Evolutionary conservation across 2,888 invertebrate genomes (phyloP), one percentile per base, ranked within the genome.

Genomic region (Nomada flava): DNA sequence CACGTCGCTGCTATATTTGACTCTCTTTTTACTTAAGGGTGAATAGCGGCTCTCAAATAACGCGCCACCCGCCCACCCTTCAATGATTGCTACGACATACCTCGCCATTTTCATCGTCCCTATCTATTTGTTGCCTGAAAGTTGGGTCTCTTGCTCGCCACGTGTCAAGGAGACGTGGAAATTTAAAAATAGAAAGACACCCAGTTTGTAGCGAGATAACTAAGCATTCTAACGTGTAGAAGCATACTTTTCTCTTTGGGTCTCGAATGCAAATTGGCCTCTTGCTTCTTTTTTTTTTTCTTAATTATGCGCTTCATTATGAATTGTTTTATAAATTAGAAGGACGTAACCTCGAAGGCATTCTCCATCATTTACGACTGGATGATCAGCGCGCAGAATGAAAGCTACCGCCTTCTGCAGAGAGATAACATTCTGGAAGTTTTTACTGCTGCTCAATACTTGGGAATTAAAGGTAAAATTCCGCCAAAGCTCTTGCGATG

Each of bases 361-460:
- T 97, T 97, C 90, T 95, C 95, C 67, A 95, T 96, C 82, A 96
- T 97, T 71, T 97, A 97, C 93, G 96, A 97, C 87, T 97, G 97
- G 97, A 97, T 97, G 97, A 95, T 97, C 86, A 95, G 95, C 78
- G 93, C 94, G 36, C 95, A 95, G 10, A 94, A 94, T 74, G 96
- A 96, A 5, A 96, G 96, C 85, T 95, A 95, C 84, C 96, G 96
- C 71, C 94, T 96, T 2, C 93, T 97, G 0, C 95, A 95, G 76
- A 95, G 96, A 65, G 96, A 96, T 73, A 97, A 97, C 82, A 95
- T 97, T 62, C 93, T 97, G 68, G 96, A 97, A 89, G 94, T 97
- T 42, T 96, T 97, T 89, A 95, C 95, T 88, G 96, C 97, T 0
- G 96, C 97, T 0, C 96, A 96, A 84, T 96, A 95, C 92, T 94